Evolutionary conservation across 1,140 invertebrate species (phyloP).

Genomic region (Diorhabda elongata): DNA sequence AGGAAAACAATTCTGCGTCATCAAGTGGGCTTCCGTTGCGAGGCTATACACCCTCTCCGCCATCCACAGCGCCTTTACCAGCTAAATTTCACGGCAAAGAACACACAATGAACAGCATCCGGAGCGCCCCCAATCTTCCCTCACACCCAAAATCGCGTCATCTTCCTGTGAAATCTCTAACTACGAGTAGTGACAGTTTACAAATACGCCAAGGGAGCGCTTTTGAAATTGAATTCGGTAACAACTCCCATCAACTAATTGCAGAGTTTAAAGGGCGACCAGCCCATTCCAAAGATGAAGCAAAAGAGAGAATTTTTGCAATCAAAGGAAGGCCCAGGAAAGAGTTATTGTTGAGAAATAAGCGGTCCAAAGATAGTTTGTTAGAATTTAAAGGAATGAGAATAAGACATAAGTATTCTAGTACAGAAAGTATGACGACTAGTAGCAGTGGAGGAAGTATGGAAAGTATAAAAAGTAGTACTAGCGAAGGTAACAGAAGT

Average conservation of each 20-base stretch:
- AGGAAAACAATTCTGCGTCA: conserved; percentile 45
- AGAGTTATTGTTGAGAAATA: conserved; percentile 64
- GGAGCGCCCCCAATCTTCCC: conserved; percentile 70
- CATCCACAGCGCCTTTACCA: conserved; percentile 73
- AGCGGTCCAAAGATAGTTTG: conserved; percentile 56
- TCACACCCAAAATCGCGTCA: conserved; percentile 64
- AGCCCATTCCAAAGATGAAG: conserved; percentile 27
- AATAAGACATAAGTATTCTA: conserved; percentile 68
- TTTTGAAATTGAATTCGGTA: conserved; percentile 48
- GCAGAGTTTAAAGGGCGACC: conserved; percentile 47
- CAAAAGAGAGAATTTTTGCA: conserved; percentile 47
- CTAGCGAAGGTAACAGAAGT: conserved; percentile 75
- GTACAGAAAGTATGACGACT: conserved; percentile 80
- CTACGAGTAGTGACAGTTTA: conserved; percentile 59
- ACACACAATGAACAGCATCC: conserved; percentile 68
- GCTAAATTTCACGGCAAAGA: conserved; percentile 73
- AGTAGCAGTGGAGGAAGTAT: conserved; percentile 79
- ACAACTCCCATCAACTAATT: conserved; percentile 40
- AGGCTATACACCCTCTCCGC: conserved; percentile 70
- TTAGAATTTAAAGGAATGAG: conserved; percentile 66
- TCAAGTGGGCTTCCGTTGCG: conserved; percentile 45
- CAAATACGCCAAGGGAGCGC: conserved; percentile 47
- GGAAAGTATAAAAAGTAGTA: conserved; percentile 76
- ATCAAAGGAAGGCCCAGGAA: conserved; percentile 61
- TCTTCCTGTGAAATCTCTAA: conserved; percentile 60